Evolutionary conservation across 92 coral and sea anemone species (phyloP).

Genomic region (Anthopleura xanthogrammica): DNA sequence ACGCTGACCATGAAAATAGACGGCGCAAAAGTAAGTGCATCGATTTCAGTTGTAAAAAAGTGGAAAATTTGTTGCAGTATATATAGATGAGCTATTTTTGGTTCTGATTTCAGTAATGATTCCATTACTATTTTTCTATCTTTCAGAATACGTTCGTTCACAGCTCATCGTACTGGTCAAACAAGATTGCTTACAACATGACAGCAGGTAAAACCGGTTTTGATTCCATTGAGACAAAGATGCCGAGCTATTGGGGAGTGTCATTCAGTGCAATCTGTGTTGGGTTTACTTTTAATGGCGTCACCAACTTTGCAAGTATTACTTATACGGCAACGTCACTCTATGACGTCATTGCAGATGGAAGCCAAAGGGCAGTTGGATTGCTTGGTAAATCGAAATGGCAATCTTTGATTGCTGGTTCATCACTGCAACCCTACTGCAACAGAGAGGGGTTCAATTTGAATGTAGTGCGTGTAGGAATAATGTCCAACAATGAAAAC

Average conservation of each 20-base stretch:
- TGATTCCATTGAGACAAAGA: background rate
- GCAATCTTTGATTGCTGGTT: conserved; percentile 8
- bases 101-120: no score
- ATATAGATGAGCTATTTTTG: no score
- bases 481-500: background rate
- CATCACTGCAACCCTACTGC: background rate
- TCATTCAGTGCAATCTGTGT: background rate
- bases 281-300: background rate
- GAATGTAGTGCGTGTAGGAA: background rate
- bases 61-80: no score
- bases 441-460: background rate
- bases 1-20: conserved; percentile 32
- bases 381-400: conserved; percentile 2
- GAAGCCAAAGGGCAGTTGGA: background rate
- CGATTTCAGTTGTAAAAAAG: background rate
- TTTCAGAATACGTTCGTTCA: background rate
- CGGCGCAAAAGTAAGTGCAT: conserved; percentile 16
- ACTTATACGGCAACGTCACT: background rate
- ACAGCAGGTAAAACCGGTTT: conserved; percentile 14
- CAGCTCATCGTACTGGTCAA: conserved; percentile 20
- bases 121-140: no score
- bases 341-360: background rate
- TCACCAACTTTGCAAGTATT: background rate
- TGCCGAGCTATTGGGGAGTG: conserved; percentile 7
- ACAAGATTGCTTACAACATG: conserved; percentile 1